Percentiles rank a stretch among this genome's conserved stretches.
Conservation (phyloP, 2,797 vertebrate species). For the Neomorphus geoffroyi region DNA sequence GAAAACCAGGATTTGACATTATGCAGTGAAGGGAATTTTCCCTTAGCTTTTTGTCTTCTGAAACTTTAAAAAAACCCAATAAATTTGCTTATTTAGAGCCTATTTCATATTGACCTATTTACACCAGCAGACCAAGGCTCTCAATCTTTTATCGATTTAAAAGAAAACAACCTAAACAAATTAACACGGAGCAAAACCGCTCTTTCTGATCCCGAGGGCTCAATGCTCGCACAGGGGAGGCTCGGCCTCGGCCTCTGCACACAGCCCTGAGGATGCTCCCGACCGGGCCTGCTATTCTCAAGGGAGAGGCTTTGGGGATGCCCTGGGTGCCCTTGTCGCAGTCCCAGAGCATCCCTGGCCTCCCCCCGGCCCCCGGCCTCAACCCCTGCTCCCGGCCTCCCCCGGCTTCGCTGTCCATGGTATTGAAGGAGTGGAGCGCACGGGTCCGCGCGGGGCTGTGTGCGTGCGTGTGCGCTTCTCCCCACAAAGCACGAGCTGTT, state of each 20-base stretch:
- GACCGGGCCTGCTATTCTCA: not conserved
- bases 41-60: not conserved
- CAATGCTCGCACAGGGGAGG: not conserved
- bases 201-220: not conserved
- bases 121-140: conserved; percentile 29
- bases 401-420: conserved; percentile 77
- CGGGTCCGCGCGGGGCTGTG: not conserved
- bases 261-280: not conserved
- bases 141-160: conserved; percentile 54
- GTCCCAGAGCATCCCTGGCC: not conserved
- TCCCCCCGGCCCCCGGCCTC: not conserved
- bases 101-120: conserved; percentile 63
- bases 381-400: too few relatives aligned
- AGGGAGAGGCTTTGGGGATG: not conserved
- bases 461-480: not conserved
- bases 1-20: not conserved
- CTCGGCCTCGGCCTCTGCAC: not conserved
- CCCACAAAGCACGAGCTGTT: fast-evolving
- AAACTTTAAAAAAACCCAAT: not conserved
- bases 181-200: not conserved
- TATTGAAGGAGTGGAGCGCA: conserved; percentile 60
- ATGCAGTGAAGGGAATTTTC: not conserved
- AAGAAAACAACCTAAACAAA: conserved; percentile 55
- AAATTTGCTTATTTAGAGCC: conserved; percentile 31
- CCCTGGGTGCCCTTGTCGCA: too few relatives aligned